Conservation (phyloP, 2,113 vertebrate species). For the Barnardius zonarius region DNA sequence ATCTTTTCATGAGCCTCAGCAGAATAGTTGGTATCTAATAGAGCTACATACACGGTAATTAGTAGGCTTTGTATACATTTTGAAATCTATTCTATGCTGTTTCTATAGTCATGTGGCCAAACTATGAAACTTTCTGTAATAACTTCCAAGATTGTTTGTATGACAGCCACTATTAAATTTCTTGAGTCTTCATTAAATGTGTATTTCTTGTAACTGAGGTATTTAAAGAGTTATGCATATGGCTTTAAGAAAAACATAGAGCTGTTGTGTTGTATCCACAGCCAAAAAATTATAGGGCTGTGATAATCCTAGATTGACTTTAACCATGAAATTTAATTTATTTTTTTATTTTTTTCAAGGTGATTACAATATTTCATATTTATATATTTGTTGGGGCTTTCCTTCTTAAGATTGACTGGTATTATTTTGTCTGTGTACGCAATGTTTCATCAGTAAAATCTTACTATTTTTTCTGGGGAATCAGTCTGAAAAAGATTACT, state of each 20-base stretch:
- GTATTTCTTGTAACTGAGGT: background rate
- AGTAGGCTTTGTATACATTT: background rate
- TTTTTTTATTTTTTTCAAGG: background rate
- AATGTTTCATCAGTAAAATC: background rate
- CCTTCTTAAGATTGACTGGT: background rate
- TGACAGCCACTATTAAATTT: background rate
- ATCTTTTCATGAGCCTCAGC: background rate
- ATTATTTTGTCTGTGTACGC: background rate
- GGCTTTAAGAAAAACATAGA: background rate
- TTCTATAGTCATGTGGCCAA: background rate
- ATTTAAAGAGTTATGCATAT: background rate
- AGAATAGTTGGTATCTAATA: background rate
- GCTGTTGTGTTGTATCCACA: background rate
- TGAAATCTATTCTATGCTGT: background rate
- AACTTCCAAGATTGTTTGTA: background rate
- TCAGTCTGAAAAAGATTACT: background rate
- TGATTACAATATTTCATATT: background rate
- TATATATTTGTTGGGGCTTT: background rate
- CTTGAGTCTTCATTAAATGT: background rate
- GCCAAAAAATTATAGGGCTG: background rate
- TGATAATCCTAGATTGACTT: background rate
- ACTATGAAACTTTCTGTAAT: background rate
- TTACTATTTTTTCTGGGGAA: background rate
- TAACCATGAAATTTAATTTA: background rate
- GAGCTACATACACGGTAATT: background rate